Percentiles rank a stretch among this genome's conserved stretches.
Evolutionary conservation across 2,888 invertebrate species (phyloP).

Genomic region (Drosophila cracens): DNA sequence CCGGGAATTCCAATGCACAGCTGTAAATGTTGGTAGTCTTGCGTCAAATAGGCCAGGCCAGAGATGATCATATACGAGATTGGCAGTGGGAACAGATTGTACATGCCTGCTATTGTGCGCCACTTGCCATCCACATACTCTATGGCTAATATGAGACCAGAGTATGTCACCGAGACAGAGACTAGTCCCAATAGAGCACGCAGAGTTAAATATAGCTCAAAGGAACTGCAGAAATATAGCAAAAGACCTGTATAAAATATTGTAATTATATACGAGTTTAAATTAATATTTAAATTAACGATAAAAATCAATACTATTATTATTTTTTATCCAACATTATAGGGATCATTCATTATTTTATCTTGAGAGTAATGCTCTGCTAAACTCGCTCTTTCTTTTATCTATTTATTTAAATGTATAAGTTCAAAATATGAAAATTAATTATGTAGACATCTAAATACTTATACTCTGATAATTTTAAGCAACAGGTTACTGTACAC

Average conservation of each 20-base stretch:
- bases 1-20: constrained; percentile 91
- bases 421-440: not conserved
- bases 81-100: constrained; percentile 92
- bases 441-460: not conserved
- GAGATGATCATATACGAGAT: constrained; percentile 91
- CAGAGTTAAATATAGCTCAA: constrained; percentile 89
- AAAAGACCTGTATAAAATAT: constrained; percentile 85
- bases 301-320: not conserved
- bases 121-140: constrained; percentile 92
- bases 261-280: not conserved
- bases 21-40: constrained; percentile 91
- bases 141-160: constrained; percentile 91
- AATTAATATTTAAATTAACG: not conserved
- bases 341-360: not conserved
- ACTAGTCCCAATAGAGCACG: constrained; percentile 90
- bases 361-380: not conserved
- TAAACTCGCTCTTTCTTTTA: not conserved
- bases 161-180: constrained; percentile 93
- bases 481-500: constrained; percentile 6
- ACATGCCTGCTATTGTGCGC: constrained; percentile 92
- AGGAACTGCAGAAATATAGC: constrained; percentile 90
- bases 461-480: not conserved
- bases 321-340: not conserved
- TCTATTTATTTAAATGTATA: not conserved
- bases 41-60: constrained; percentile 89